Percentiles rank a stretch among this genome's conserved stretches.
phyloP scores from a whole-genome alignment of 2,113 vertebrate species.

The Phocoena sinus region DNA sequence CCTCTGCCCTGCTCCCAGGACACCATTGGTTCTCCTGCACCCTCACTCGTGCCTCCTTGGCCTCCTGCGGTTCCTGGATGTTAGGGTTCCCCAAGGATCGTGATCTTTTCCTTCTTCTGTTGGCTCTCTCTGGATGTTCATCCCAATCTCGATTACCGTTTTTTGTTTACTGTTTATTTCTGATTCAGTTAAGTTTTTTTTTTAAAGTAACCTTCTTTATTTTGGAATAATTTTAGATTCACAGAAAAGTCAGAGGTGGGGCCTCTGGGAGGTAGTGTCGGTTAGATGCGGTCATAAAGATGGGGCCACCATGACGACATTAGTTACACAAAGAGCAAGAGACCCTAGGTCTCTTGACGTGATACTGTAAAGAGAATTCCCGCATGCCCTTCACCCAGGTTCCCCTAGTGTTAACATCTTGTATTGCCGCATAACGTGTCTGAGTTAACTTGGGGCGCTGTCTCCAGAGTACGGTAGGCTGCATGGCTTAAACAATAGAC shows the following conservation, averaged over 20 bases:
- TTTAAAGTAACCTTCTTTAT: neutral
- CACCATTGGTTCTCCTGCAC: neutral
- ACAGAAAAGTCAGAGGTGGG: neutral
- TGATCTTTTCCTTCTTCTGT: neutral
- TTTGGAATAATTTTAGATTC: neutral
- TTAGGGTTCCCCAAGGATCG: neutral
- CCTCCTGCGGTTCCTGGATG: neutral
- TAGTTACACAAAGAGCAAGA: too few relatives aligned
- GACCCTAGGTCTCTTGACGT: neutral
- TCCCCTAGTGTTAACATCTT: neutral
- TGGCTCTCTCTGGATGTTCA: neutral
- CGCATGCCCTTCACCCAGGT: neutral
- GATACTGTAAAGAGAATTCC: neutral
- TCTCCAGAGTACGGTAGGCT: fast-evolving
- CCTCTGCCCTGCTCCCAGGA: fast-evolving
- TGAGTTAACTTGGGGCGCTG: neutral
- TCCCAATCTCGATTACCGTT: neutral
- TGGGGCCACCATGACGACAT: too few relatives aligned
- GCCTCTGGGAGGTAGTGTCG: too few relatives aligned
- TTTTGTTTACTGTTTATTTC: neutral
- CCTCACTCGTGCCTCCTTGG: neutral
- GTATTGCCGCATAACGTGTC: fast-evolving
- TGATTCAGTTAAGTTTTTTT: neutral
- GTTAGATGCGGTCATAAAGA: too few relatives aligned
- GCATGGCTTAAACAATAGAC: fast-evolving